Evolutionary conservation across 1,140 invertebrate genomes (phyloP), one percentile per base, ranked within the genome.

Genomic region (Drosophila prosaltans): DNA sequence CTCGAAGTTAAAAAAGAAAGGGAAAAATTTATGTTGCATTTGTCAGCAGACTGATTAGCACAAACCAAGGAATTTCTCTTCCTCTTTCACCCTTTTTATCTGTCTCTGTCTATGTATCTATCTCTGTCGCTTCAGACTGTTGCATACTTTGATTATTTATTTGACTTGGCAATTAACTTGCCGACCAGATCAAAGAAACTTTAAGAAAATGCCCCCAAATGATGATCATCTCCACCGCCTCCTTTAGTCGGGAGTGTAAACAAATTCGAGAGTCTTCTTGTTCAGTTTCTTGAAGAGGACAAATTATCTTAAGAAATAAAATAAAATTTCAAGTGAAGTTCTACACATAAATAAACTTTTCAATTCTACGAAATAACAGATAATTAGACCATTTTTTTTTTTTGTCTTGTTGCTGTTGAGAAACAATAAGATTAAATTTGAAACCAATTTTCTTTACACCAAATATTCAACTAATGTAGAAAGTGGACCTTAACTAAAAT

Each of bases 131-230:
- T 64, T 73, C 36, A 60, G 65, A 69, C 68, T 71, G 40, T 72
- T 78, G 81, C 81, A 80, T 60, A 80, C 69, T 81, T 72, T 43
- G 61, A 8, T 69, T 85, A 82, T 84, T 84, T 85, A 85, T 81
- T 78, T 74, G 64, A 60, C 64, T 69, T 62, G 78, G 59, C 78
- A 73, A 65, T 24, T 60, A 32, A 60, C 30, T 75, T 75, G 66
- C 58, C 45, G 45, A 51, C 40, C 43, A 54, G 54, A 72, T 70
- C 70, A 63, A 72, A 45, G 57, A 32, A 21, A 59, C 57, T 59
- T 51, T 4, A 39, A 32, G 28, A 32, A 59, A 32, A 59, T 7
- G 3, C 32, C 28, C 57, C 30, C 32, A 32, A 59, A 11, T 61
- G 45, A 51, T 8, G 45, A 51, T 51, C 21, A 51, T 51, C 21